Percentiles rank a stretch among this genome's conserved stretches.
Evolutionary conservation across 1,140 invertebrate genomes (phyloP).

Genomic region (Cephus cinctus): DNA sequence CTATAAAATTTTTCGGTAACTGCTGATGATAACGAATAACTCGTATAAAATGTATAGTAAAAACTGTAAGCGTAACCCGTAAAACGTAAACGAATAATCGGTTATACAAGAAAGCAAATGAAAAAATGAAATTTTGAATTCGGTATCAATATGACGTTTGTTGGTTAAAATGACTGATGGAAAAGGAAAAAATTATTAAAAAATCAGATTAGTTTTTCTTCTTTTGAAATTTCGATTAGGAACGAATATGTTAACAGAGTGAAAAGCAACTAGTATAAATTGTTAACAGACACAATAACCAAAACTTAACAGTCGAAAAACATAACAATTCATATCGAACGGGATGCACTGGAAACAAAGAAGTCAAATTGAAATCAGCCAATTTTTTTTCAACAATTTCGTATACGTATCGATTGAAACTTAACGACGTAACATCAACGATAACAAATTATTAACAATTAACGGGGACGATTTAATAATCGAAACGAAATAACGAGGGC

Average conservation of each 20-base stretch:
- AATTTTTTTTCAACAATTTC: no score
- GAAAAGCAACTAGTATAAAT: conserved; percentile 1
- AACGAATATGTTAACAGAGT: background rate
- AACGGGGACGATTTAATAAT: background rate
- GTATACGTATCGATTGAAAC: background rate
- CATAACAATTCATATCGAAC: background rate
- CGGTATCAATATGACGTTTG: no score
- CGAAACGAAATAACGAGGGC: no score
- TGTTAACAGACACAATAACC: conserved; percentile 1
- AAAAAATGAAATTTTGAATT: background rate
- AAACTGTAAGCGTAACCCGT: background rate
- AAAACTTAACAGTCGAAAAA: background rate
- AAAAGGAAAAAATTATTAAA: no score
- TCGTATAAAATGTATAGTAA: background rate
- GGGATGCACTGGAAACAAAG: no score
- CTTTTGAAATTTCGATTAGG: background rate
- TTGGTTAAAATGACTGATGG: no score
- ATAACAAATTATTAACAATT: conserved; percentile 4
- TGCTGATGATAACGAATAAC: background rate
- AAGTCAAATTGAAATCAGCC: no score
- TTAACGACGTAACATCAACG: background rate
- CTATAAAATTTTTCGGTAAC: background rate
- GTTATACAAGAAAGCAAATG: background rate
- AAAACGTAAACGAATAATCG: background rate
- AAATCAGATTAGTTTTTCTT: no score